Evolutionary conservation across 2,888 invertebrate species (phyloP).

Genomic region (Apamea monoglypha): DNA sequence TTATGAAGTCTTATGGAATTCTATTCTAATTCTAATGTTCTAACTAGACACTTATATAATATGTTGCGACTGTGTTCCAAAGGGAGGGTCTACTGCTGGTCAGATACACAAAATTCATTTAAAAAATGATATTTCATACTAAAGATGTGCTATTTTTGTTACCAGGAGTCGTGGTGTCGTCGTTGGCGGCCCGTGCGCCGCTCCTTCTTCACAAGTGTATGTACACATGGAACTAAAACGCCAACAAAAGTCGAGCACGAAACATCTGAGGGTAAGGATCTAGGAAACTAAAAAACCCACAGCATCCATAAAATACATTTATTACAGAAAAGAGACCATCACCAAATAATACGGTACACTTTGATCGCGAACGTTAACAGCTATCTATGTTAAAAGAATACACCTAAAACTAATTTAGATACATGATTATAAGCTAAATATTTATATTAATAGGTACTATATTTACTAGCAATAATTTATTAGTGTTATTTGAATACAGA

Average conservation of each 20-base stretch:
- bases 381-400: conserved; percentile 69
- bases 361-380: conserved; percentile 74
- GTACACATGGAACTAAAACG: conserved; percentile 84
- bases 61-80: background rate
- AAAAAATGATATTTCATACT: background rate
- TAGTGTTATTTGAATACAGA: conserved; percentile 86
- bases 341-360: conserved; percentile 84
- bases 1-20: background rate
- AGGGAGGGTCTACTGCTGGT: background rate
- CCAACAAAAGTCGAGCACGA: conserved; percentile 85
- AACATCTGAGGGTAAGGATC: conserved; percentile 86
- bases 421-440: conserved; percentile 78
- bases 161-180: conserved; percentile 92
- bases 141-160: conserved; percentile 66
- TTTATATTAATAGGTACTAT: conserved; percentile 77
- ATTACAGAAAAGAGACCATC: conserved; percentile 86
- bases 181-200: conserved; percentile 90
- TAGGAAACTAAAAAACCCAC: conserved; percentile 60
- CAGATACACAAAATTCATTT: background rate
- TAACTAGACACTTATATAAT: background rate
- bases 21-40: too few species aligned
- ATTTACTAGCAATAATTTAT: conserved; percentile 87
- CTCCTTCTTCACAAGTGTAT: conserved; percentile 84
- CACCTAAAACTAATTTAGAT: conserved; percentile 74
- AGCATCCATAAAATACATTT: conserved; percentile 78